Evolutionary conservation across 2,888 invertebrate species (phyloP).

Genomic region (Calephelis perditalis): DNA sequence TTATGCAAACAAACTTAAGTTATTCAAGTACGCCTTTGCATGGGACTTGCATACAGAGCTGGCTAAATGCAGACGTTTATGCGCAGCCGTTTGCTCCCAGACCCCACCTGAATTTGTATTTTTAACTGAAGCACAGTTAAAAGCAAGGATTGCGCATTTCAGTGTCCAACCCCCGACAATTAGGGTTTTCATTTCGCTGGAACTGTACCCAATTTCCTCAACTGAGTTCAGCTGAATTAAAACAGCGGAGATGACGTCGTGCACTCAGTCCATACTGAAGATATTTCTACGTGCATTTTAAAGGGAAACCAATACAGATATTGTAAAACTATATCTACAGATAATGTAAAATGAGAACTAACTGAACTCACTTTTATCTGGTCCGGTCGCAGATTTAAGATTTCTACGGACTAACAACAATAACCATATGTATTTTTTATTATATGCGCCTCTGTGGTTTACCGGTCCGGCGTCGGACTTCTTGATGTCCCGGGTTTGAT

Average conservation of each 20-base stretch:
- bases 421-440: too few species aligned
- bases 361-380: too few species aligned
- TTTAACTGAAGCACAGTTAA: constrained; percentile 31
- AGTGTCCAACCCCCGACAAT: constrained; percentile 31
- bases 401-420: too few species aligned
- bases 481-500: too few species aligned
- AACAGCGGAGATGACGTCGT: constrained; percentile 30
- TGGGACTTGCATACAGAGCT: constrained; percentile 63
- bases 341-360: too few species aligned
- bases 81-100: constrained; percentile 24
- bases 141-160: constrained; percentile 28
- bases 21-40: constrained; percentile 69
- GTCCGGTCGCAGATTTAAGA: too few species aligned
- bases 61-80: constrained; percentile 58
- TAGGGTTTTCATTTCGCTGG: constrained; percentile 37
- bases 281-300: constrained; percentile 14
- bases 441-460: too few species aligned
- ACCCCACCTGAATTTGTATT: constrained; percentile 34
- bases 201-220: constrained; percentile 35
- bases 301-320: not conserved
- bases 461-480: too few species aligned
- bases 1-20: constrained; percentile 72
- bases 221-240: constrained; percentile 31
- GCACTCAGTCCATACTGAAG: constrained; percentile 21
- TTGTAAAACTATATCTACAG: not conserved